A percentile compares a stretch with the other conserved stretches of the same genome.
phyloP scores from a whole-genome alignment of 1,140 invertebrate genomes.

The Drosophila parvula region DNA sequence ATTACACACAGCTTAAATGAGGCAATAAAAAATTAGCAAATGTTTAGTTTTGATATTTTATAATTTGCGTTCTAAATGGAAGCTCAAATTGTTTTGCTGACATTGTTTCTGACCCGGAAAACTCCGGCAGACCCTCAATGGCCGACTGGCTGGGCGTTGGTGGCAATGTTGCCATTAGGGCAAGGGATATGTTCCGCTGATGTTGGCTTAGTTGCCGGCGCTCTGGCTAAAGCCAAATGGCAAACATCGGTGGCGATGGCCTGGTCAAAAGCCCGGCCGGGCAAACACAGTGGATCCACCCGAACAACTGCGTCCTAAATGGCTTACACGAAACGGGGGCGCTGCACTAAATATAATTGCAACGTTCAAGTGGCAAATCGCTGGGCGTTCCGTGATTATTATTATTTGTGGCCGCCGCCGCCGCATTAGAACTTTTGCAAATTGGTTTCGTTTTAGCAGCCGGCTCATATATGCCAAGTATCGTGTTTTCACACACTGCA shows the following conservation, averaged over 20 bases:
- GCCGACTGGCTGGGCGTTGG: background rate
- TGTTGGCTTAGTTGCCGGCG: constrained; percentile 45
- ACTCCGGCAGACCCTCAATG: constrained; percentile 9
- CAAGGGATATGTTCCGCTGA: constrained; percentile 32
- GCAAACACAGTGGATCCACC: constrained; percentile 22
- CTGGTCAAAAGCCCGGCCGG: constrained; percentile 20
- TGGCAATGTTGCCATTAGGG: constrained; percentile 25
- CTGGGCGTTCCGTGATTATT: constrained; percentile 56
- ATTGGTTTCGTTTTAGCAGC: constrained; percentile 58
- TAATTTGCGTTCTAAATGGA: constrained; percentile 61
- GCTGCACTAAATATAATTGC: constrained; percentile 65
- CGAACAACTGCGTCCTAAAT: constrained; percentile 5
- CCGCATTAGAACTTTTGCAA: constrained; percentile 59
- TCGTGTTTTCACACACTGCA: constrained; percentile 42
- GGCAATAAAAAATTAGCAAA: constrained; percentile 31
- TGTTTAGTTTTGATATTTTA: constrained; percentile 65
- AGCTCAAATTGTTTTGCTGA: constrained; percentile 61
- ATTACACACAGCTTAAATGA: constrained; percentile 53
- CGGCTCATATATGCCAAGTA: constrained; percentile 35
- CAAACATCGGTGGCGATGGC: constrained; percentile 40
- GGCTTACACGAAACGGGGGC: constrained; percentile 32
- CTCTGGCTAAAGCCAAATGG: constrained; percentile 41
- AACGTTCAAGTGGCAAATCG: constrained; percentile 67
- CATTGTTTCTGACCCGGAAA: constrained; percentile 53
- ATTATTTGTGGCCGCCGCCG: constrained; percentile 54